Evolutionary conservation across 2,113 vertebrate species (phyloP), one percentile per base, ranked within the genome.

Genomic region (Scomber japonicus): DNA sequence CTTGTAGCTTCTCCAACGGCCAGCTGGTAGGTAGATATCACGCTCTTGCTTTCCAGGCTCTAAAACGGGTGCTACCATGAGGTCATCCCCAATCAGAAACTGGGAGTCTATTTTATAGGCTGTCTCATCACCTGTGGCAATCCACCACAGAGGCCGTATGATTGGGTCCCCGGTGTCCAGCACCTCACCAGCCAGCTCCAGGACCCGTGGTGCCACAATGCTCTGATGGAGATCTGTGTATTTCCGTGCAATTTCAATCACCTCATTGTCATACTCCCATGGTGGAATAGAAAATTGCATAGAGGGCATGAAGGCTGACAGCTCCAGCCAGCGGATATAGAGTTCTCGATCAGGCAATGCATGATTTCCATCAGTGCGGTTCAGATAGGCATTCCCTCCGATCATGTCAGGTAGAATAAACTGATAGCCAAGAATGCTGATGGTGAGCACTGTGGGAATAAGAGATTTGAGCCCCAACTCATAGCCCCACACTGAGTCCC

Each of bases 261-360:
- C 98, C 65, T 98, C 97, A 0, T 91, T 94, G 70, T 97, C 97
- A 0, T 99, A 99, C 24, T 93, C 96, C 98, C 98, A 99, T 0
- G 98, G 98, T 0, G 98, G 98, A 50, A 99, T 93, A 9, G 98
- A 97, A 85, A 99, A 99, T 93, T 99, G 97, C 98, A 99, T 98
- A 59, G 98, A 96, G 0, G 98, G 98, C 97, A 99, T 98, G 93
- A 99, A 99, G 31, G 98, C 97, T 0, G 96, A 96, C 71, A 99
- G 94, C 91, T 99, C 98, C 89, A 99, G 91, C 98, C 98, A 99
- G 54, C 98, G 97, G 82, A 99, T 96, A 1, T 99, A 99, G 31
- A 99, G 96, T 88, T 99, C 98, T 4, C 96, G 96, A 83, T 98
- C 96, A 0, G 97, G 98, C 71, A 97, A 94, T 55, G 80, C 93